A percentile compares a stretch with the other conserved stretches of the same genome.
Conservation (phyloP, 2,113 vertebrate genomes). For the Raphicerus campestris region DNA sequence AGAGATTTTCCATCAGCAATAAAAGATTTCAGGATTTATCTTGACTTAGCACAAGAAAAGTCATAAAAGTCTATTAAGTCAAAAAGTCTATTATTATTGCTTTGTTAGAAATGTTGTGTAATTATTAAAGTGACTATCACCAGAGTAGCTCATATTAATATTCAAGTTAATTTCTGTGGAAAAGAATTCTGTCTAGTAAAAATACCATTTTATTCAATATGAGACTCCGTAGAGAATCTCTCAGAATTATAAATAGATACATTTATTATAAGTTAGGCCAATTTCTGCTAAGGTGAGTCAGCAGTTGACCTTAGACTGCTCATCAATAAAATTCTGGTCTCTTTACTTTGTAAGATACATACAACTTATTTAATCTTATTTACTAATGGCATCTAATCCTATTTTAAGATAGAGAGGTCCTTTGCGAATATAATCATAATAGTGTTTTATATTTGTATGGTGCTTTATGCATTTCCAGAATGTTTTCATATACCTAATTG, state of each 20-base stretch:
- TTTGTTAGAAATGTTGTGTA: conserved; percentile 6
- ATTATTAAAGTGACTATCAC: conserved; percentile 12
- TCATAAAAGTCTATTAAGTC: no score
- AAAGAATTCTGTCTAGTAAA: conserved; percentile 35
- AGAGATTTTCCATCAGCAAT: background rate
- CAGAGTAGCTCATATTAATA: conserved; percentile 22
- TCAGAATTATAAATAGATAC: conserved; percentile 51
- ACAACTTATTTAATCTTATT: conserved; percentile 33
- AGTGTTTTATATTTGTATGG: background rate
- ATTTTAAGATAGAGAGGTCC: background rate
- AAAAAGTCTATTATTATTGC: background rate
- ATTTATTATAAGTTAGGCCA: conserved; percentile 50
- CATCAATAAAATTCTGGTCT: conserved; percentile 56
- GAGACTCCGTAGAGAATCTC: conserved; percentile 3
- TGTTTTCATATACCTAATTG: background rate
- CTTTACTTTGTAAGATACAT: conserved; percentile 31
- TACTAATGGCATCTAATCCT: conserved; percentile 14
- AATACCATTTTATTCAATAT: conserved; percentile 45
- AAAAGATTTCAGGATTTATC: background rate
- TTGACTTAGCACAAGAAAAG: background rate
- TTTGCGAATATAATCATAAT: background rate
- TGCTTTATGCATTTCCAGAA: background rate
- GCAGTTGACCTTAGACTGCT: conserved; percentile 50
- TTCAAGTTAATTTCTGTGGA: conserved; percentile 28
- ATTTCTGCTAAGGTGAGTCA: conserved; percentile 56